Conservation (phyloP, 2,113 vertebrate species). For the Nibea albiflora region DNA sequence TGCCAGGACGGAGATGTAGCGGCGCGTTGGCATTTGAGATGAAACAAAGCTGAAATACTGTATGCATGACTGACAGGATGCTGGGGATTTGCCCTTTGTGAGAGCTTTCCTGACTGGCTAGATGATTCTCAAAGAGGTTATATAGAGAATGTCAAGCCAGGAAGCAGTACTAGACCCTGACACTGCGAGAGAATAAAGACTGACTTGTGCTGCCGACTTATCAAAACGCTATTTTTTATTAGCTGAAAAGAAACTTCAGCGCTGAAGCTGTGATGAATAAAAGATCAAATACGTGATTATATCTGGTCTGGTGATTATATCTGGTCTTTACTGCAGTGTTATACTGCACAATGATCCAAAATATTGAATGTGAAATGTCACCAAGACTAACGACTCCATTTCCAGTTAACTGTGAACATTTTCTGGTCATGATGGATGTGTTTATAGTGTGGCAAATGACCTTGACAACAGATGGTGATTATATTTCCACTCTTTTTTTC, state of each 20-base stretch:
- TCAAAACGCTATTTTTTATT: conserved; percentile 47
- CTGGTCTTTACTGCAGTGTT: conserved; percentile 65
- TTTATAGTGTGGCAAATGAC: conserved; percentile 75
- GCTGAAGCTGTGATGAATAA: conserved; percentile 55
- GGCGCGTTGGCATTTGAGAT: conserved; percentile 46
- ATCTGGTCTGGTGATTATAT: conserved; percentile 68
- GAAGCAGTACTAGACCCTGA: not conserved
- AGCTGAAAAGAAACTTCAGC: conserved; percentile 40
- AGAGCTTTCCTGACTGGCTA: conserved; percentile 39
- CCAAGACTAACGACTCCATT: conserved; percentile 78
- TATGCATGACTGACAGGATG: conserved; percentile 52
- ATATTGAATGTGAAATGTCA: conserved; percentile 79
- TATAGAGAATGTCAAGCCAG: conserved; percentile 40
- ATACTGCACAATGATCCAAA: conserved; percentile 76
- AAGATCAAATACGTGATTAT: conserved; percentile 69
- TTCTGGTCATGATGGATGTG: conserved; percentile 75
- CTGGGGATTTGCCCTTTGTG: conserved; percentile 50
- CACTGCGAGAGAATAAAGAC: not conserved
- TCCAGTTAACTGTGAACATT: conserved; percentile 65
- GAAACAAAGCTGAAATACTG: conserved; percentile 54
- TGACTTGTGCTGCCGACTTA: conserved; percentile 29
- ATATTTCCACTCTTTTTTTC: conserved; percentile 45
- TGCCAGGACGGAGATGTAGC: conserved; percentile 21
- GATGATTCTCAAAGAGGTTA: conserved; percentile 49
- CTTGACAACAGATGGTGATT: conserved; percentile 81